These are phyloP conservation scores for Symphodus melops DNA, from an alignment of 2,113 vertebrate species.

Conservation along the genomic window DNA sequence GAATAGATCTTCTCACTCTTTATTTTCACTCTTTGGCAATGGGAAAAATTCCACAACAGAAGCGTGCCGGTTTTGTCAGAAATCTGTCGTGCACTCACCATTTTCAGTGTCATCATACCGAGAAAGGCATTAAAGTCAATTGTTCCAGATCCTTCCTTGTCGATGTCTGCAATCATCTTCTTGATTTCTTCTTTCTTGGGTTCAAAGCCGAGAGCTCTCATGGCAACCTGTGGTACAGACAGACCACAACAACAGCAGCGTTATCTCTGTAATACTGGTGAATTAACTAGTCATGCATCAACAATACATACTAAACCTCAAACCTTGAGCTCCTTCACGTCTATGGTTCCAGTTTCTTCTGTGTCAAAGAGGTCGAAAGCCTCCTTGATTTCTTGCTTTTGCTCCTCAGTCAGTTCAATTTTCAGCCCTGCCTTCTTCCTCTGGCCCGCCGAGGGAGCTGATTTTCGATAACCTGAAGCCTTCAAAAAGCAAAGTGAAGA, in stretches of 20 bases:
- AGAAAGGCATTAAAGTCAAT: constrained; percentile 92
- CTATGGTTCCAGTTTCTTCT: constrained; percentile 90
- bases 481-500: constrained; percentile 56
- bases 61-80: not conserved
- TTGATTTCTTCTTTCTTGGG: constrained; percentile 96
- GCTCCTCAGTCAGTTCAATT: constrained; percentile 89
- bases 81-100: constrained; percentile 79
- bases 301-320: not conserved
- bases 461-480: constrained; percentile 86
- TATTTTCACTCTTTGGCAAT: too few species aligned
- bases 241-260: not conserved
- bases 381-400: constrained; percentile 93
- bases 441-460: constrained; percentile 69
- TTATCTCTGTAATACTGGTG: not conserved
- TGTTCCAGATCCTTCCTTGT: constrained; percentile 87
- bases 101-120: constrained; percentile 92
- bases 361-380: constrained; percentile 95
- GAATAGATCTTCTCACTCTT: too few species aligned
- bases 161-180: constrained; percentile 91
- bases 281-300: too few species aligned
- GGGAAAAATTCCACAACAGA: too few species aligned
- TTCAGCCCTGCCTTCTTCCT: constrained; percentile 85
- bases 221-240: constrained; percentile 86
- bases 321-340: constrained; percentile 95
- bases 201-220: constrained; percentile 94